Percentiles rank a stretch among this genome's conserved stretches.
Conservation (phyloP, 2,113 vertebrate genomes). For the Heterochromis multidens region DNA sequence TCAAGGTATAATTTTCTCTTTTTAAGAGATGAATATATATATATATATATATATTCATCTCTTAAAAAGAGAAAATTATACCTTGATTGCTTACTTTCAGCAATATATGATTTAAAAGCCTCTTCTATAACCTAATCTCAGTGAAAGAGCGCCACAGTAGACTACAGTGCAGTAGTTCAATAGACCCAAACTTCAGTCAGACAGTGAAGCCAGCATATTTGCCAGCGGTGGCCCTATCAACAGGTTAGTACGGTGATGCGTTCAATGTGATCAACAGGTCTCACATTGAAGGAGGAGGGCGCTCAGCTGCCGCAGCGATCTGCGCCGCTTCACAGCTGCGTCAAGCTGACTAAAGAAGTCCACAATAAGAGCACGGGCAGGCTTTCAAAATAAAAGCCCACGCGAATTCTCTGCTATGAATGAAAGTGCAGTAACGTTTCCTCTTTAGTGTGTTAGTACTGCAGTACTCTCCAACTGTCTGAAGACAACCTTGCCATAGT, state of each 20-base stretch:
- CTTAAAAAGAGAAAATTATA: too few species aligned
- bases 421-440: background rate
- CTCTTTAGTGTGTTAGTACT: background rate
- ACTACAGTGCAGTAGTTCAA: background rate
- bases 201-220: background rate
- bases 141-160: background rate
- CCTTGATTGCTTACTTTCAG: too few species aligned
- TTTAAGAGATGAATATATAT: too few species aligned
- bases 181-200: background rate
- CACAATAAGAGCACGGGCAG: background rate
- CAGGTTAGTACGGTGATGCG: background rate
- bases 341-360: background rate
- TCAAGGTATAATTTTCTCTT: too few species aligned
- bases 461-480: background rate
- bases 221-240: background rate
- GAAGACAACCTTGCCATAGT: too few species aligned
- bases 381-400: constrained; percentile 26
- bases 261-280: constrained; percentile 46
- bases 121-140: too few species aligned
- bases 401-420: background rate
- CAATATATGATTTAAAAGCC: too few species aligned
- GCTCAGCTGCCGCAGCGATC: constrained; percentile 24
- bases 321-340: background rate
- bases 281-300: constrained; percentile 24
- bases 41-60: too few species aligned